A percentile compares a stretch with the other conserved stretches of the same genome.
Evolutionary conservation across 2,888 invertebrate genomes (phyloP).

Genomic region (Odontomyia ornata): DNA sequence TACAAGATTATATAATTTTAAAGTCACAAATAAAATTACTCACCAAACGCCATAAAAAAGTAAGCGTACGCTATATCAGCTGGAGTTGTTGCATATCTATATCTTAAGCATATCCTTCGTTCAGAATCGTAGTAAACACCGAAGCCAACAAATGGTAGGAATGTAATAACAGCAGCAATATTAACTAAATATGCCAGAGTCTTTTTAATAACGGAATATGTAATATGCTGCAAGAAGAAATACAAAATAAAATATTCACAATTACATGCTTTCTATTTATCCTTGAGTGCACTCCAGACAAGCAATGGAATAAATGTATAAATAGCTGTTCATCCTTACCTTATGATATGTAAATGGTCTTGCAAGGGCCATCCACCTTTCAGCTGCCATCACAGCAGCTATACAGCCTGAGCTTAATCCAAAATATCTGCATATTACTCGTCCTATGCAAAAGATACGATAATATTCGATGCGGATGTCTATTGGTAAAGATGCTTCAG

Average conservation of each 20-base stretch:
- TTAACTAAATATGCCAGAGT: constrained; percentile 76
- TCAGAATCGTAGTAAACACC: constrained; percentile 74
- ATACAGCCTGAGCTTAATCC: constrained; percentile 89
- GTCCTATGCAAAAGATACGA: constrained; percentile 60
- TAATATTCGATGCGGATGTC: constrained; percentile 55
- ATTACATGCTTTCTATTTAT: too few relatives aligned
- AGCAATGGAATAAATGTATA: not conserved
- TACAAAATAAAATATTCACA: constrained; percentile 28
- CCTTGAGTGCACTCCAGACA: not conserved
- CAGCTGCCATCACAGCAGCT: constrained; percentile 87
- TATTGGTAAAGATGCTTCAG: constrained; percentile 65
- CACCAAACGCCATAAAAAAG: constrained; percentile 80
- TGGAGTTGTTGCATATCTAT: constrained; percentile 73
- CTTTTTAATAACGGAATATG: constrained; percentile 77
- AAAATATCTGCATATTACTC: constrained; percentile 81
- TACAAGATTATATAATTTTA: too few relatives aligned
- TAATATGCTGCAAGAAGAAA: constrained; percentile 74
- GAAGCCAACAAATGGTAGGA: constrained; percentile 78
- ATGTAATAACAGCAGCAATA: constrained; percentile 75
- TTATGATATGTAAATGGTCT: constrained; percentile 88
- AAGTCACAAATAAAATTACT: constrained; percentile 57
- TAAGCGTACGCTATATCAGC: constrained; percentile 79
- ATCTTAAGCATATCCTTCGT: constrained; percentile 71
- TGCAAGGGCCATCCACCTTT: constrained; percentile 86
- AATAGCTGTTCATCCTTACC: constrained; percentile 65